Percentiles rank a stretch among this genome's conserved stretches.
Conservation (phyloP, 1,140 invertebrate species). For the Lepidurus arcticus region DNA sequence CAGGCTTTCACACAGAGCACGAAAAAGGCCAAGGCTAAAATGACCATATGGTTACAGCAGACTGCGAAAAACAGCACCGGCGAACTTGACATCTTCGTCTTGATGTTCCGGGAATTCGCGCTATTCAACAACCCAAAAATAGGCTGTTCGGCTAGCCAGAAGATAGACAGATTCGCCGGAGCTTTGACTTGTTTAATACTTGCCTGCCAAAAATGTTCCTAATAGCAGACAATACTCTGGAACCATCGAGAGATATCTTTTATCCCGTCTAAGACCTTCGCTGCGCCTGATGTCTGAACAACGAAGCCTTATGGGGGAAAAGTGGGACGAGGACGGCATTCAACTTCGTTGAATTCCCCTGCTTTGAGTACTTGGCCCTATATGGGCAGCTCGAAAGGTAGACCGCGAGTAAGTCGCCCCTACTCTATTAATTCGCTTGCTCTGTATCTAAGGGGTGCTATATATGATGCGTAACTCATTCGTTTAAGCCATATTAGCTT, state of each 20-base stretch:
- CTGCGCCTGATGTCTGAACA: not conserved
- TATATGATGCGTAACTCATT: too few relatives aligned
- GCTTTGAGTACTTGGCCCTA: not conserved
- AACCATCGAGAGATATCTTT: not conserved
- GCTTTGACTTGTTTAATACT: not conserved
- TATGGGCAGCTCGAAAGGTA: not conserved
- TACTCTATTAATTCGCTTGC: not conserved
- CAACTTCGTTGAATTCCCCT: not conserved
- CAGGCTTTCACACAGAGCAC: slow-evolving; percentile 1
- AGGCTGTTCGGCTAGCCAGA: not conserved
- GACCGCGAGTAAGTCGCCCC: not conserved
- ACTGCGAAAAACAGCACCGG: not conserved
- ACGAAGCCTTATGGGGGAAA: slow-evolving; percentile 17
- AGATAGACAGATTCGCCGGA: not conserved
- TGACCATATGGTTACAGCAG: not conserved
- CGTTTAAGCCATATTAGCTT: too few relatives aligned
- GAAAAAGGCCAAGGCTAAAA: slow-evolving; percentile 21
- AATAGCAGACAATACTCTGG: not conserved
- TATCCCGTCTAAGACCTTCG: slow-evolving; percentile 2
- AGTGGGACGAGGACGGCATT: slow-evolving; percentile 12
- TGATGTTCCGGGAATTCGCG: not conserved
- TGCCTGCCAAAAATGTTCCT: not conserved
- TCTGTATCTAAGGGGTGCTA: not conserved
- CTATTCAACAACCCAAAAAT: not conserved
- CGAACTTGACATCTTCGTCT: not conserved